A percentile compares a stretch with the other conserved stretches of the same genome.
These are phyloP conservation scores for Nycticryphes semicollaris DNA, from an alignment of 2,113 vertebrate species.

Conservation along the genomic window DNA sequence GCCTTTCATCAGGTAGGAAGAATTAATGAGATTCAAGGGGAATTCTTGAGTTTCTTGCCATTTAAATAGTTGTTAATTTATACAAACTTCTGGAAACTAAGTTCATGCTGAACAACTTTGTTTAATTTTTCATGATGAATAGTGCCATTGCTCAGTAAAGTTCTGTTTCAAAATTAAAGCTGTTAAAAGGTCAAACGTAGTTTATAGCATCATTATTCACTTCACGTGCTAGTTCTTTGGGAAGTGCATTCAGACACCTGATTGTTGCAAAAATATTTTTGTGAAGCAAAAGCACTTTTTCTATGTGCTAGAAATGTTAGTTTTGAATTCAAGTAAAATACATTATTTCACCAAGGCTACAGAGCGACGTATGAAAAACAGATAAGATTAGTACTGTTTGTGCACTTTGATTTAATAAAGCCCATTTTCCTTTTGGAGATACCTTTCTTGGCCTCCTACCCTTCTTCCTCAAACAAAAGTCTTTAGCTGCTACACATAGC, in stretches of 20 bases:
- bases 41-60: neutral
- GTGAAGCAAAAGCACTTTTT: slow-evolving; percentile 45
- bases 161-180: neutral
- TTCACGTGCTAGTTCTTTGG: neutral
- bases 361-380: neutral
- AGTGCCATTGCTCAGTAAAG: neutral
- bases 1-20: neutral
- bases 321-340: slow-evolving; percentile 55
- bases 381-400: slow-evolving; percentile 10
- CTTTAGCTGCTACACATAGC: slow-evolving; percentile 56
- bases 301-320: slow-evolving; percentile 6
- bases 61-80: neutral
- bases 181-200: neutral
- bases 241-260: slow-evolving; percentile 38
- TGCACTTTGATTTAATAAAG: slow-evolving; percentile 47
- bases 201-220: slow-evolving; percentile 29
- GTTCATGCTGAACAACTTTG: neutral
- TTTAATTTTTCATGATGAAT: neutral
- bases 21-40: neutral
- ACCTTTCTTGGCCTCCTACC: slow-evolving; percentile 19
- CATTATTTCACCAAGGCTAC: neutral
- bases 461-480: slow-evolving; percentile 12
- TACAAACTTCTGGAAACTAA: neutral
- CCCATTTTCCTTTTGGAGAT: slow-evolving; percentile 46
- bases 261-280: slow-evolving; percentile 61